These are phyloP conservation scores for Falco peregrinus DNA, from an alignment of 2,797 vertebrate genomes.

Conservation along the genomic window DNA sequence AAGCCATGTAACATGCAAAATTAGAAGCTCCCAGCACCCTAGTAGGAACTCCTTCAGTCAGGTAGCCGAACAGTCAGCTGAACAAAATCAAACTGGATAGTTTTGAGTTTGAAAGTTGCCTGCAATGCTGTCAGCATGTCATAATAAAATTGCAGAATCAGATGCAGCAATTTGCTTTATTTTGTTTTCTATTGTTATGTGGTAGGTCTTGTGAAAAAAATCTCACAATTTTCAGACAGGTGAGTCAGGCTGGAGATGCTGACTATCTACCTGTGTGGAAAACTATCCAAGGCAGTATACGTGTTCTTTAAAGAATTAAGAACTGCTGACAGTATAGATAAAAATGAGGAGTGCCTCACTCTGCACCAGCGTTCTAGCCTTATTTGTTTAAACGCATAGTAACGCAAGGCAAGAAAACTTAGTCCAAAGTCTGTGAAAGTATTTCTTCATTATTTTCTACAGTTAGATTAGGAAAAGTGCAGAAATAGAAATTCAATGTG, in stretches of 20 bases:
- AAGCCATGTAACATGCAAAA: not conserved
- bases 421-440: not conserved
- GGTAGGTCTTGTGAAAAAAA: not conserved
- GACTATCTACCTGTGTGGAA: not conserved
- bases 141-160: not conserved
- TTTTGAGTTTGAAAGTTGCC: not conserved
- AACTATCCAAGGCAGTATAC: not conserved
- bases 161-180: not conserved
- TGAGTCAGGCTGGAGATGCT: not conserved
- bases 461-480: not conserved
- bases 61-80: not conserved
- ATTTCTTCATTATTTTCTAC: not conserved
- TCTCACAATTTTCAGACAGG: not conserved
- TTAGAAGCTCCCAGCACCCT: not conserved
- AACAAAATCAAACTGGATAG: not conserved
- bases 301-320: not conserved
- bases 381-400: not conserved
- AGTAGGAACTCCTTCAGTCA: not conserved
- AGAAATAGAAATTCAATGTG: not conserved
- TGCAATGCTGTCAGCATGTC: not conserved
- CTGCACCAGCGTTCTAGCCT: not conserved
- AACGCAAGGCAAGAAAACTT: not conserved
- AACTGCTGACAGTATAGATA: not conserved
- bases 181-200: not conserved
- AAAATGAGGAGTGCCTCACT: not conserved